phyloP scores from a whole-genome alignment of 2,888 invertebrate species.

The Caenorhabditis sp. region DNA sequence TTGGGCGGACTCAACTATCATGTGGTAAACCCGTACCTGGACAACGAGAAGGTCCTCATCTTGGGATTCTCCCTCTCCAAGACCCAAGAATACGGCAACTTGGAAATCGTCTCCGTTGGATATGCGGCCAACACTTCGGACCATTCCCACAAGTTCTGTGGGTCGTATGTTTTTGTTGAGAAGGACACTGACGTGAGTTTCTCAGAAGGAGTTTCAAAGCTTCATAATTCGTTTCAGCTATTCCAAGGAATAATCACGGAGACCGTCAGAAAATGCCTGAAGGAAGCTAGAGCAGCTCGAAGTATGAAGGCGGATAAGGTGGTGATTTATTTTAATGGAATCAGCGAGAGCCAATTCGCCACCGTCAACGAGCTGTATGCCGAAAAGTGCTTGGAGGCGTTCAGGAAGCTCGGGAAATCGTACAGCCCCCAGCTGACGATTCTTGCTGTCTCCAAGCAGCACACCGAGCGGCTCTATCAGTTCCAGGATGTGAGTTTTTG shows the following conservation, averaged over 20 bases:
- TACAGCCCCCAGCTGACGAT: slow-evolving; percentile 25
- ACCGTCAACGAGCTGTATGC: slow-evolving; percentile 27
- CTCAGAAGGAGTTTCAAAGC: not conserved
- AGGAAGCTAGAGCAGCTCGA: not conserved
- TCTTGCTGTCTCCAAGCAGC: slow-evolving; percentile 11
- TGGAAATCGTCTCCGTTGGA: slow-evolving; percentile 39
- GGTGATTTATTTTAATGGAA: slow-evolving; percentile 56
- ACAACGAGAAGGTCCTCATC: not conserved
- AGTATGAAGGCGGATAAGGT: not conserved
- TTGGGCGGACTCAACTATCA: slow-evolving; percentile 47
- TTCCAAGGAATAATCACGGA: not conserved
- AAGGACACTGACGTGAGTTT: not conserved
- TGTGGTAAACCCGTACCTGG: not conserved
- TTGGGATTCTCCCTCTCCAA: slow-evolving; percentile 16
- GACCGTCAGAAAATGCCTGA: not conserved
- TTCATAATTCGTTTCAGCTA: not conserved
- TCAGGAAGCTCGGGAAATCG: not conserved
- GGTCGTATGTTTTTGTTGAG: slow-evolving; percentile 38
- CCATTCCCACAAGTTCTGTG: slow-evolving; percentile 45
- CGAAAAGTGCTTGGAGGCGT: not conserved
- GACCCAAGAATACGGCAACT: not conserved
- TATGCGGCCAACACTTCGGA: slow-evolving; percentile 35
- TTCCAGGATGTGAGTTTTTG: not conserved
- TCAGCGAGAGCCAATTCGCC: slow-evolving; percentile 39
- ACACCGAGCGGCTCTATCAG: slow-evolving; percentile 20